Evolutionary conservation across 2,888 invertebrate genomes (phyloP), one percentile per base, ranked within the genome.

Genomic region (Lissonota sp.): DNA sequence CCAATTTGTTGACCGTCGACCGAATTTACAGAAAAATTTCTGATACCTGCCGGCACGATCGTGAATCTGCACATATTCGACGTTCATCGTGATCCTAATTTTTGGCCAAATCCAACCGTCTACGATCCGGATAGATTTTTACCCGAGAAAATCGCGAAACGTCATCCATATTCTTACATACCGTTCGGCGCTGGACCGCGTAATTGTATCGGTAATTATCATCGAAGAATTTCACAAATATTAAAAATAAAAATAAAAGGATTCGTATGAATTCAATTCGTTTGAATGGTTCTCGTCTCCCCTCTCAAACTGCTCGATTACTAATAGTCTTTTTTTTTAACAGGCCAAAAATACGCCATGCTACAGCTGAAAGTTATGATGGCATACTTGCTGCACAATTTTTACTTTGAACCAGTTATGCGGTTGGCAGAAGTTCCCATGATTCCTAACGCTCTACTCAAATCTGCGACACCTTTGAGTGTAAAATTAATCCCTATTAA

Each of bases 101-200:
- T 94, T 73, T 96, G 94, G 91, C 93, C 94, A 0, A 93, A 96
- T 82, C 95, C 96, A 0, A 92, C 94, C 83, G 93, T 94, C 0
- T 96, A 94, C 87, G 93, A 96, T 73, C 95, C 96, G 0, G 96
- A 96, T 94, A 92, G 96, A 67, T 96, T 96, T 90, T 87, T 95
- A 60, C 94, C 94, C 0, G 95, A 96, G 86, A 73, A 80, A 51
- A 79, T 75, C 7, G 82, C 80, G 44, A 79, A 75, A 46, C 92
- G 95, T 44, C 95, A 95, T 91, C 94, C 95, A 0, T 95, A 94
- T 87, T 93, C 95, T 0, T 95, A 94, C 87, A 93, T 95, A 53
- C 95, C 95, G 0, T 95, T 95, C 82, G 95, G 95, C 87, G 95
- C 95, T 0, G 96, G 96, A 2, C 94, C 94, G 0, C 93, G 96